Evolutionary conservation across 2,888 invertebrate species (phyloP), one percentile per base, ranked within the genome.

Genomic region (Lithophane semibrunnea): DNA sequence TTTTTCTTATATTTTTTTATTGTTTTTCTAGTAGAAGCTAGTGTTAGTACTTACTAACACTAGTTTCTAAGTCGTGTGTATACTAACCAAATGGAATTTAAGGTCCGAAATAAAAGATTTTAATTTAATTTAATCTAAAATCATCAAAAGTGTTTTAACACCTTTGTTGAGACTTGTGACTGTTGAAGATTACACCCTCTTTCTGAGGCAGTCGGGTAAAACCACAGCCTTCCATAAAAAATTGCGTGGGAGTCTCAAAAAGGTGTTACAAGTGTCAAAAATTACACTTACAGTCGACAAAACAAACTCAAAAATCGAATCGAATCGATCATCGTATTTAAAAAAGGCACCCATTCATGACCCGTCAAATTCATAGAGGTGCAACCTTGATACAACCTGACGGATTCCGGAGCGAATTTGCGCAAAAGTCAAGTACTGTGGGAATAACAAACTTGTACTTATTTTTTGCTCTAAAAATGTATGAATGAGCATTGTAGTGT

Each of bases 251-350:
- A 95, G 92, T 86, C 75, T 70, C 66, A 81, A 76, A 90, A 93
- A 93, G 92, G 91, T 93, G 92, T 89, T 7, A 7, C 21, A 88
- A 80, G 82, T 86, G 82, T 79, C 82, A 90, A 90, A 85, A 89
- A 87, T 81, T 80, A 85, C 87, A 90, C 88, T 87, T 86, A 86
- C 81, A 88, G 82, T 90, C 90, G 91, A 92, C 85, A 94, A 92
- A 94, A 93, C 94, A 95, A 94, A 94, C 88, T 94, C 92, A 96
- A 95, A 94, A 93, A 94, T 94, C 92, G 91, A 68, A 93, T 92
- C 95, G 89, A 94, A 96, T 96, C 96, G 94, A 96, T 96, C 96
- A 96, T 92, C 82, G 87, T 91, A 86, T 89, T 90, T 87, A 89
- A 92, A 93, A 93, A 94, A 92, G 89, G 75, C 61, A 63, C 47